A percentile compares a stretch with the other conserved stretches of the same genome.
Evolutionary conservation across 2,888 invertebrate genomes (phyloP).

Genomic region (Acanthosepion pharaonis): DNA sequence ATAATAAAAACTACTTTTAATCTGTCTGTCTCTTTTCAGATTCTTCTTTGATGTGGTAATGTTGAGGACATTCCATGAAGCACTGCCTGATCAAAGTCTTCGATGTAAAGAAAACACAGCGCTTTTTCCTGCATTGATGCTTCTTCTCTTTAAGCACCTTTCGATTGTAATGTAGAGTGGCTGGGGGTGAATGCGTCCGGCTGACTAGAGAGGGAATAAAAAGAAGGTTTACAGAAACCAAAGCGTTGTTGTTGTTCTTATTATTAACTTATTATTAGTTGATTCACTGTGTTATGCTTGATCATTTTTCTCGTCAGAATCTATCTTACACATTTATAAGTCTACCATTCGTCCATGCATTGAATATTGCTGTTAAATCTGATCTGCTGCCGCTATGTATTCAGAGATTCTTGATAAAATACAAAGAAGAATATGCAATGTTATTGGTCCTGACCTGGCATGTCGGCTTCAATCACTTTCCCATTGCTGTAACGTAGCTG

Average conservation of each 20-base stretch:
- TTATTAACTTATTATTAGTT: not conserved
- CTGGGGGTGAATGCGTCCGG: not conserved
- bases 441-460: too few species aligned
- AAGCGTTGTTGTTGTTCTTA: not conserved
- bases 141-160: not conserved
- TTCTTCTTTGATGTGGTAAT: conserved; percentile 33
- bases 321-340: too few species aligned
- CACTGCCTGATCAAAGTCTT: not conserved
- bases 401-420: too few species aligned
- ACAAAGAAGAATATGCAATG: too few species aligned
- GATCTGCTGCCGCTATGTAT: too few species aligned
- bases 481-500: too few species aligned
- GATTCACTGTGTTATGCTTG: too few species aligned
- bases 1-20: not conserved
- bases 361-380: too few species aligned
- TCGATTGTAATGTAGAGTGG: conserved; percentile 17
- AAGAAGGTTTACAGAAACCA: not conserved
- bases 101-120: not conserved
- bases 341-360: too few species aligned
- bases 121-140: not conserved
- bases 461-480: too few species aligned
- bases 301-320: too few species aligned
- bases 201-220: conserved; percentile 5
- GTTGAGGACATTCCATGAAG: not conserved
- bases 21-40: not conserved